Percentiles rank a stretch among this genome's conserved stretches.
Conservation (phyloP, 1,140 invertebrate species). For the Diorhabda elongata region DNA sequence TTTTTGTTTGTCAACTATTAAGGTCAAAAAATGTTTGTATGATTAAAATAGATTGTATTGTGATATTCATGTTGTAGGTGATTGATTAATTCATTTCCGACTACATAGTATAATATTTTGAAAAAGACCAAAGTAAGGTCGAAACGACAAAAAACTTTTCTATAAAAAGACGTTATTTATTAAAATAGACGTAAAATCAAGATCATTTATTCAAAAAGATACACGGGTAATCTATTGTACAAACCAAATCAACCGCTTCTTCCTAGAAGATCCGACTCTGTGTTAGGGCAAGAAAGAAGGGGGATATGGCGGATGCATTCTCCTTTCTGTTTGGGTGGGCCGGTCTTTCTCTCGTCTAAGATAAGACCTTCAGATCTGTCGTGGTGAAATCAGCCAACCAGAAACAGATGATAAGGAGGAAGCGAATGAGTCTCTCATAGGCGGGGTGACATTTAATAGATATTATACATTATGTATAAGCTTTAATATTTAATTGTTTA, state of each 20-base stretch:
- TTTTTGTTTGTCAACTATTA: no score
- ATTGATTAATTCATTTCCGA: no score
- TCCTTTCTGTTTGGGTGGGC: conserved; percentile 20
- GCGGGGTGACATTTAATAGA: conserved; percentile 24
- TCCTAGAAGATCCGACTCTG: conserved; percentile 1
- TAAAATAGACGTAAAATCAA: no score
- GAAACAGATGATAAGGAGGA: conserved; percentile 46
- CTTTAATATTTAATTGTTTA: not conserved
- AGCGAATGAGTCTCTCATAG: conserved; percentile 35
- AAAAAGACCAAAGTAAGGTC: no score
- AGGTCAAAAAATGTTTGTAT: no score
- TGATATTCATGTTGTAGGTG: no score
- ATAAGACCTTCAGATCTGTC: conserved; percentile 45
- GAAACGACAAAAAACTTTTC: no score
- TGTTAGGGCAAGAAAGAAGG: conserved; percentile 14
- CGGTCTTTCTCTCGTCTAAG: conserved; percentile 26
- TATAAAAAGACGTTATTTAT: no score
- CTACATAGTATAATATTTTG: no score
- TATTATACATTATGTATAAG: not conserved
- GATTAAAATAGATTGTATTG: no score
- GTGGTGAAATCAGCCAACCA: conserved; percentile 43
- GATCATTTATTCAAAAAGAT: no score
- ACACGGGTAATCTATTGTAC: no score
- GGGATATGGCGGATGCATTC: conserved; percentile 11
- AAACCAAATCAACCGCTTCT: not conserved